Conservation (phyloP, 2,888 invertebrate genomes). For the Scaptomyza polygonia region DNA sequence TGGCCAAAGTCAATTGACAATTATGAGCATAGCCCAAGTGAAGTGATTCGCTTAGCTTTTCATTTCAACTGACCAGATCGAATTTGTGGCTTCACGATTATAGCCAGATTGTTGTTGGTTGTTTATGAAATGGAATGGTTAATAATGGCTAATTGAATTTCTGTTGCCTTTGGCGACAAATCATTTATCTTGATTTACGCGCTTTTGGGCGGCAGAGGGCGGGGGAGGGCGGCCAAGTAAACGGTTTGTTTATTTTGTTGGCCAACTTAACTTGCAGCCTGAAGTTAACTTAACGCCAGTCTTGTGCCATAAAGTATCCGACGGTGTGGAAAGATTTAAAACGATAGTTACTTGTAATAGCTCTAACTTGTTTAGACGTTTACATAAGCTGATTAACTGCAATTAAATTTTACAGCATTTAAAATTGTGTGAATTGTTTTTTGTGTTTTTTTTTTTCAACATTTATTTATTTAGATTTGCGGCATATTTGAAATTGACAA, state of each 20-base stretch:
- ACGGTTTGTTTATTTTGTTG: conserved; percentile 22
- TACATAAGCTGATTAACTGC: not conserved
- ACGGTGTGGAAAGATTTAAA: not conserved
- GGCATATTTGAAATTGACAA: conserved; percentile 24
- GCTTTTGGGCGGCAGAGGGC: conserved; percentile 60
- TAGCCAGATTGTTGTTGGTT: conserved; percentile 34
- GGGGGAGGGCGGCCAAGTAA: too few species aligned
- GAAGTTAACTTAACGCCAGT: not conserved
- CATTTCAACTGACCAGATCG: conserved; percentile 57
- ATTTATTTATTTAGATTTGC: conserved; percentile 8
- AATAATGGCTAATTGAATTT: conserved; percentile 81
- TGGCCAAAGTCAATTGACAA: conserved; percentile 82
- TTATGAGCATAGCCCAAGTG: conserved; percentile 76
- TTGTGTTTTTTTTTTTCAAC: not conserved
- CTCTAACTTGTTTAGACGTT: not conserved
- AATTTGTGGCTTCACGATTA: conserved; percentile 64
- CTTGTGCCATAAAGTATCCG: not conserved
- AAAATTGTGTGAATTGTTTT: not conserved
- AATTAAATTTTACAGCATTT: not conserved
- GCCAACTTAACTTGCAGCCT: conserved; percentile 14
- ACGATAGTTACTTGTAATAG: not conserved
- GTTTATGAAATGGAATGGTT: conserved; percentile 74
- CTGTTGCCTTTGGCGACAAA: conserved; percentile 77
- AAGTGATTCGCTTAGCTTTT: conserved; percentile 68
- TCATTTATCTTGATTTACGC: conserved; percentile 78